phyloP scores from a whole-genome alignment of 2,797 vertebrate genomes.

The Spinibarbus caldwelli region DNA sequence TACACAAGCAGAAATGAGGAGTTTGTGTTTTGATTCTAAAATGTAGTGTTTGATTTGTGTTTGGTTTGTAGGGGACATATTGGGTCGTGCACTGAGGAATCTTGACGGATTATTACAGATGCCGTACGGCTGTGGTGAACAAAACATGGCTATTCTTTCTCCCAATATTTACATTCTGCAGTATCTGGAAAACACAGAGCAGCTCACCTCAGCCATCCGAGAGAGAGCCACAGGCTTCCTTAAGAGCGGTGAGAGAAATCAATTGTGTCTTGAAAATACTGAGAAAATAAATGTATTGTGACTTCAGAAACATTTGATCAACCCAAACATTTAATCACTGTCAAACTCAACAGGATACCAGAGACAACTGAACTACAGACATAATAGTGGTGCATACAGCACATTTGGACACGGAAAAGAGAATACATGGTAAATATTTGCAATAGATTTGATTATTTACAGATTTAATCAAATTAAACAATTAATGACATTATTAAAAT shows the following conservation, averaged over 20 bases:
- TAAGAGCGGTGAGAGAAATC: constrained; percentile 72
- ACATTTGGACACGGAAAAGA: constrained; percentile 75
- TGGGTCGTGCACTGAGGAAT: constrained; percentile 79
- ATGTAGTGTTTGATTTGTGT: neutral
- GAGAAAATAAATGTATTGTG: no score
- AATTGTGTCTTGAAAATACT: neutral
- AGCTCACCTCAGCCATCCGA: constrained; percentile 70
- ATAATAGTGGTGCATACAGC: constrained; percentile 75
- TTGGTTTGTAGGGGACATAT: constrained; percentile 75
- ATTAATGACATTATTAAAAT: neutral
- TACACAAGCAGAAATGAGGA: neutral
- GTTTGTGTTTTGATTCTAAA: neutral
- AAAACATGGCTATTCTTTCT: constrained; percentile 81
- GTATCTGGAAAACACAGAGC: constrained; percentile 78
- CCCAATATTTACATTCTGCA: constrained; percentile 82
- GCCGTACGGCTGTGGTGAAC: constrained; percentile 84
- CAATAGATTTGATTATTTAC: neutral
- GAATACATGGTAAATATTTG: constrained; percentile 24
- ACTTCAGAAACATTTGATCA: neutral
- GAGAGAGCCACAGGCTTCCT: constrained; percentile 72
- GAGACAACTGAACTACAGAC: constrained; percentile 80
- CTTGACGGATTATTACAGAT: constrained; percentile 79
- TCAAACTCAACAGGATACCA: constrained; percentile 79
- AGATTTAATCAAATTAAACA: neutral
- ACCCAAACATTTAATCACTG: neutral